phyloP scores from a whole-genome alignment of 2,888 invertebrate genomes.

The Autographa gamma region DNA sequence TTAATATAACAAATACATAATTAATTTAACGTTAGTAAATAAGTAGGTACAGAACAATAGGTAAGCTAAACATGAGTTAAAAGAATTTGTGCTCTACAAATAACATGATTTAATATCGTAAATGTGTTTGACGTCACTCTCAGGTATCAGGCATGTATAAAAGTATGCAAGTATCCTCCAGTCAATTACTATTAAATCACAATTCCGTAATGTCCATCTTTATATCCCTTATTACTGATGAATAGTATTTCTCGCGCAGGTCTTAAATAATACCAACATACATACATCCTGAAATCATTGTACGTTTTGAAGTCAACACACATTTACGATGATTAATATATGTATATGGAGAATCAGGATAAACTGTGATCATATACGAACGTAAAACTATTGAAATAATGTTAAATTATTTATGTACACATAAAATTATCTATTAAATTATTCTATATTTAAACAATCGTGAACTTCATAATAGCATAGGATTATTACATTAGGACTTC shows the following conservation, averaged over 20 bases:
- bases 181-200: conserved; percentile 44
- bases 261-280: conserved; percentile 20
- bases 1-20: conserved; percentile 71
- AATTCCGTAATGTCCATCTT: conserved; percentile 31
- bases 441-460: conserved; percentile 30
- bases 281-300: conserved; percentile 17
- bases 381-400: conserved; percentile 22
- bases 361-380: conserved; percentile 34
- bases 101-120: conserved; percentile 52
- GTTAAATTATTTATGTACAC: conserved; percentile 29
- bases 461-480: conserved; percentile 30
- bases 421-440: conserved; percentile 28
- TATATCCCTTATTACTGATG: conserved; percentile 26
- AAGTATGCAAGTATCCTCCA: conserved; percentile 17
- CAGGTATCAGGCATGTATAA: conserved; percentile 20
- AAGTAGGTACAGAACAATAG: conserved; percentile 72
- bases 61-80: conserved; percentile 66
- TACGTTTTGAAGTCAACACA: conserved; percentile 38
- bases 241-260: neutral
- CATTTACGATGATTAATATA: conserved; percentile 35
- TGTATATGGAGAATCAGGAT: conserved; percentile 36
- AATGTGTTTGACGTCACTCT: conserved; percentile 44
- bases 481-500: conserved; percentile 41
- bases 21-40: conserved; percentile 73
- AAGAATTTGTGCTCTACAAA: conserved; percentile 71